These are phyloP conservation scores for Gryllus bimaculatus DNA, from an alignment of 1,140 invertebrate species.

Conservation along the genomic window DNA sequence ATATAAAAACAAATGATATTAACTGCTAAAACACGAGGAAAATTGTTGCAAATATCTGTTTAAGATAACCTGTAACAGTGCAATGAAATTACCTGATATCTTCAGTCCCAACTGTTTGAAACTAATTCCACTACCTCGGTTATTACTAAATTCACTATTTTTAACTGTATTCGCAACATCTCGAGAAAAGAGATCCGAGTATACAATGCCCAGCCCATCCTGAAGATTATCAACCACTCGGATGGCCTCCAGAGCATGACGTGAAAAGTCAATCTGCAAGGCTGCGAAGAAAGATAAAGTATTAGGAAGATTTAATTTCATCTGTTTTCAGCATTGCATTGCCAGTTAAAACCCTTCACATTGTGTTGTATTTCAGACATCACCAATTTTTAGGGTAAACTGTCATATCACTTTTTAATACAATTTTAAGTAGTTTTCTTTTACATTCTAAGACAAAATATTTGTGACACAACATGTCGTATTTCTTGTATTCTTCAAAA, in stretches of 20 bases:
- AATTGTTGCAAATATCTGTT: background rate
- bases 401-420: too few species aligned
- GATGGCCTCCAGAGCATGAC: constrained; percentile 80
- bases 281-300: constrained; percentile 39
- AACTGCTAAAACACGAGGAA: background rate
- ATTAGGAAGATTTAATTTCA: too few species aligned
- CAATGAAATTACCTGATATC: constrained; percentile 46
- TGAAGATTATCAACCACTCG: constrained; percentile 70
- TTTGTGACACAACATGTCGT: too few species aligned
- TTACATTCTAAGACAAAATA: too few species aligned
- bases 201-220: constrained; percentile 79
- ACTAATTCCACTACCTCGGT: constrained; percentile 78
- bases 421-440: too few species aligned
- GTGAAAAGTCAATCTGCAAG: constrained; percentile 91
- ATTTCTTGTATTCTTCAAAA: too few species aligned
- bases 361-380: too few species aligned
- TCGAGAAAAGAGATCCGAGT: constrained; percentile 78
- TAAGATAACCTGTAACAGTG: background rate
- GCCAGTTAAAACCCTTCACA: too few species aligned
- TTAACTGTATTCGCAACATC: constrained; percentile 76
- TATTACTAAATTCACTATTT: constrained; percentile 80
- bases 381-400: too few species aligned
- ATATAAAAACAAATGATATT: background rate
- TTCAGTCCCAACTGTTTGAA: constrained; percentile 79
- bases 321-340: too few species aligned